Base-by-base conservation (phyloP, 2,888 invertebrate genomes). In the Aphodius sticticus region DNA sequence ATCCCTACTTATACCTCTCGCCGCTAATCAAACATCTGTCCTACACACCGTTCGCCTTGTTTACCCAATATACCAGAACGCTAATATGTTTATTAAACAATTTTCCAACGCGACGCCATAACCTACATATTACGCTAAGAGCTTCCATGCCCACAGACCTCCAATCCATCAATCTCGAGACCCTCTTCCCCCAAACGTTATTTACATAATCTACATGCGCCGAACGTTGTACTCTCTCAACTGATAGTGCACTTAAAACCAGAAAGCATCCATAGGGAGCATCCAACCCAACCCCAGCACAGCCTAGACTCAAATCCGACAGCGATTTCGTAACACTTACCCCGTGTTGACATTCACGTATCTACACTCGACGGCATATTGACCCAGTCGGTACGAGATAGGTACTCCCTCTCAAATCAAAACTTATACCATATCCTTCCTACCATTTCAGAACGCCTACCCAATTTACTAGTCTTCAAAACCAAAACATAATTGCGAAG, bases 11-110 rank as follows among this genome's bases (percentile, higher is more conserved):
- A 77, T 77, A 69, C 77, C 77, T 69, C 77, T 69, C 69, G 69
- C 69, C 69, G 77, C 69, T 77, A 69, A 77, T 77, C 77, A 77
- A 77, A 77, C 77, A 77, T 77, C 76, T 74, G 74, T 74, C 74
- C 74, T 26, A 26, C 26, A 26, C n/a, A 53, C 74, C 16, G 70
- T 12, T 2, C 26, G 26, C 26, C 7, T 35, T 36, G 26, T 26
- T 74, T 74, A 35, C 53, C 53, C 12, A 53, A 53, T 53, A 53
- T 53, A 53, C 53, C 53, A 53, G 53, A 2, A n/a, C 35, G n/a
- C 74, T 74, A 74, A 74, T 74, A 26, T 74, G 74, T 74, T 74
- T 74, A 74, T 74, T 74, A 74, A 35, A 36, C 35, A 74, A 26
- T 74, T 16, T 74, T 16, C 9, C 74, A 36, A 26, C 37, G 36